Evolutionary conservation across 1,140 invertebrate species (phyloP).

Genomic region (Sitodiplosis mosellana): DNA sequence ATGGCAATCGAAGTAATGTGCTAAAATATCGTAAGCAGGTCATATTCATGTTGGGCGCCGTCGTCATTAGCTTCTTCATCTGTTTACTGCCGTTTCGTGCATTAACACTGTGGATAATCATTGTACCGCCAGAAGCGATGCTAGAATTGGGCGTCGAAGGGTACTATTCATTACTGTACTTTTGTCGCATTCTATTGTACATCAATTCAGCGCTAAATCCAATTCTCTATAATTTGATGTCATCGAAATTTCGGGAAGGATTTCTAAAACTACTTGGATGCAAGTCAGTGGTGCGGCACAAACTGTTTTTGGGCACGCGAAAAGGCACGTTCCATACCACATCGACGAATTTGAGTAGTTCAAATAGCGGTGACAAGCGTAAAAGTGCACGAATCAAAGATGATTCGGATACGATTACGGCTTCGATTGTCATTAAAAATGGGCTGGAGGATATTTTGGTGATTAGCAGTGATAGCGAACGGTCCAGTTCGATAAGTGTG

Average conservation of each 20-base stretch:
- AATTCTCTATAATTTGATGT: conserved; percentile 77
- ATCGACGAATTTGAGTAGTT: conserved; percentile 5
- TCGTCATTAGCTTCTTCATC: conserved; percentile 68
- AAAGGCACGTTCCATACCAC: conserved; percentile 5
- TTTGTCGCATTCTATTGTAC: conserved; percentile 71
- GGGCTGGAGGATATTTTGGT: no score
- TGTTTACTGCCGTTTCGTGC: conserved; percentile 67
- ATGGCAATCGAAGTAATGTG: conserved; percentile 1
- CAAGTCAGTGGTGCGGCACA: conserved; percentile 10
- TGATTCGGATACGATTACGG: background rate
- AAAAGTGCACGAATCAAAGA: background rate
- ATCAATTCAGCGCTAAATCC: conserved; percentile 81
- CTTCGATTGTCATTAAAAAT: background rate
- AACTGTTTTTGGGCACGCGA: conserved; percentile 3
- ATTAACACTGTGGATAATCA: conserved; percentile 59
- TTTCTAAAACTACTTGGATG: conserved; percentile 42
- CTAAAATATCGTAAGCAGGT: conserved; percentile 43
- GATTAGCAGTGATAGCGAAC: no score
- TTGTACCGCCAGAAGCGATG: conserved; percentile 42
- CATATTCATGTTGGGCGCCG: conserved; percentile 65
- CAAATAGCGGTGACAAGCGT: background rate
- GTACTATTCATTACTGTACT: conserved; percentile 72
- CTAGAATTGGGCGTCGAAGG: conserved; percentile 47
- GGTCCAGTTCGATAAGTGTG: no score
- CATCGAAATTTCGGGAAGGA: conserved; percentile 74